phyloP scores from a whole-genome alignment of 2,888 invertebrate species.

The Apamea monoglypha region DNA sequence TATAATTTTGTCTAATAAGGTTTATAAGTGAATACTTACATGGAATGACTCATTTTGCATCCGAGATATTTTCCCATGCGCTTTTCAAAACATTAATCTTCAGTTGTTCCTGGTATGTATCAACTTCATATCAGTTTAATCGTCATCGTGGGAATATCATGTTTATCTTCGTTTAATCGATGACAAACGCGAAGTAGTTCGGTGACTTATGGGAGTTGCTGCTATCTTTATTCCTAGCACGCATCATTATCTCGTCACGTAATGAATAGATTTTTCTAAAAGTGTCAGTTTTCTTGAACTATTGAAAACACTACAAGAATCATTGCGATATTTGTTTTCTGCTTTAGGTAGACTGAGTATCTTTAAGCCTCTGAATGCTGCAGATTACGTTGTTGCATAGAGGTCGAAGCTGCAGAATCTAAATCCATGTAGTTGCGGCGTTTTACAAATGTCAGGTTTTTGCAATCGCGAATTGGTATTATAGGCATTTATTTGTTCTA shows the following conservation, averaged over 20 bases:
- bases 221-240: neutral
- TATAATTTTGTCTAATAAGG: neutral
- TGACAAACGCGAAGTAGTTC: neutral
- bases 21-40: neutral
- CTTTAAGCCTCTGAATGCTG: neutral
- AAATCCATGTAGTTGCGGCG: neutral
- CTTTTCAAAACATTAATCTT: slow-evolving; percentile 35
- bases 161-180: neutral
- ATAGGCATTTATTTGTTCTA: neutral
- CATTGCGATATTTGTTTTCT: neutral
- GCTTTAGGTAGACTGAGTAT: too few species aligned
- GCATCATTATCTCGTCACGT: neutral
- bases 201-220: neutral
- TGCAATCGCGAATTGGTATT: neutral
- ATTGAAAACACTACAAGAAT: neutral
- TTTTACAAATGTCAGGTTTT: neutral
- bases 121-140: slow-evolving; percentile 16
- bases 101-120: slow-evolving; percentile 9
- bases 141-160: slow-evolving; percentile 2
- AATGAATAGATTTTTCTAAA: neutral
- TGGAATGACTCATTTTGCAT: neutral
- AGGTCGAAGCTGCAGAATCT: neutral
- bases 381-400: neutral
- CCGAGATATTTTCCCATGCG: slow-evolving; percentile 9
- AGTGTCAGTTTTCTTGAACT: neutral